phyloP scores from a whole-genome alignment of 2,888 invertebrate genomes.

The Drosophila hamatofila region DNA sequence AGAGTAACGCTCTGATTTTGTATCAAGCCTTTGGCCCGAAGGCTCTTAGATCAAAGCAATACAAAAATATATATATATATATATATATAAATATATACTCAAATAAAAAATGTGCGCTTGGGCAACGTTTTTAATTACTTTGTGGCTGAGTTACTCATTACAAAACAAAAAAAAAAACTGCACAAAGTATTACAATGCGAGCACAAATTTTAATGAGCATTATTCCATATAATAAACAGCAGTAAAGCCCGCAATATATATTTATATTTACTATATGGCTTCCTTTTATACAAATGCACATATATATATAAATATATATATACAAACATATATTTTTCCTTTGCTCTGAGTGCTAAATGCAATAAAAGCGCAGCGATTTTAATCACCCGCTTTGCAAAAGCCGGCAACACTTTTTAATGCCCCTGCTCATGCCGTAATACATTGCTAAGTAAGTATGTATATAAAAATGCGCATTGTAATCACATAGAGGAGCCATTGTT shows the following conservation, averaged over 20 bases:
- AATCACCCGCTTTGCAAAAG: slow-evolving; percentile 65
- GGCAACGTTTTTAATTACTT: slow-evolving; percentile 75
- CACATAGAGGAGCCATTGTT: slow-evolving; percentile 57
- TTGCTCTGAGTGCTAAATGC: slow-evolving; percentile 71
- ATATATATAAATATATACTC: slow-evolving; percentile 4
- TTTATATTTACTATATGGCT: slow-evolving; percentile 42
- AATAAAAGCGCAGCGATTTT: slow-evolving; percentile 70
- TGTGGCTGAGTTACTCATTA: slow-evolving; percentile 49
- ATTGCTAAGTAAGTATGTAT: slow-evolving; percentile 36
- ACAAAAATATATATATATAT: neutral
- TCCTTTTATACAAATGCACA: slow-evolving; percentile 20
- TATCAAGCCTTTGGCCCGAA: slow-evolving; percentile 27
- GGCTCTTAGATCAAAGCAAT: slow-evolving; percentile 9
- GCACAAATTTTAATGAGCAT: slow-evolving; percentile 74
- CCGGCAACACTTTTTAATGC: slow-evolving; percentile 62
- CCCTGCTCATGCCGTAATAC: neutral
- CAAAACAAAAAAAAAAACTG: slow-evolving; percentile 42
- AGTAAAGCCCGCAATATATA: slow-evolving; percentile 44
- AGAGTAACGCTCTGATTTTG: slow-evolving; percentile 26
- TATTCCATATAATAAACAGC: slow-evolving; percentile 63
- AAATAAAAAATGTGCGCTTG: slow-evolving; percentile 42
- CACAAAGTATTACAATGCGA: slow-evolving; percentile 58
- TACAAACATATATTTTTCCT: slow-evolving; percentile 1
- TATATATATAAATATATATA: neutral
- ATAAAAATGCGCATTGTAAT: slow-evolving; percentile 63